Conservation (phyloP, 2,797 vertebrate genomes). For the Zalophus californianus region DNA sequence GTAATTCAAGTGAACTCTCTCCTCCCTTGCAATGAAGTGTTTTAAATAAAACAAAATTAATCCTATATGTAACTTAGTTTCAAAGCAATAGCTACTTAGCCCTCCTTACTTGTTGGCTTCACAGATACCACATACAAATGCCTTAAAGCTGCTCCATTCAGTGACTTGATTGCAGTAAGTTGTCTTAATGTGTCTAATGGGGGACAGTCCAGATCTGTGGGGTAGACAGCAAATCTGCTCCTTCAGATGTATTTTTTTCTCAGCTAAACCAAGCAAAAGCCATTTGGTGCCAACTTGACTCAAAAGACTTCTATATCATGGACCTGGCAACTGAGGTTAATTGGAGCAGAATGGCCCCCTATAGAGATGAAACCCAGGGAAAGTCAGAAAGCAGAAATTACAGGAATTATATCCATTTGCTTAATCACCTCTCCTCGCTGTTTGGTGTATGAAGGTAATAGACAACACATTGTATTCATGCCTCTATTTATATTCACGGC, state of each 20-base stretch:
- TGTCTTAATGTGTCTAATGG: background rate
- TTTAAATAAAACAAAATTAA: background rate
- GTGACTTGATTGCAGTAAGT: background rate
- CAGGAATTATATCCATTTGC: background rate
- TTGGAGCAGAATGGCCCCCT: background rate
- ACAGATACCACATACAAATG: background rate
- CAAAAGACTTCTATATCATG: background rate
- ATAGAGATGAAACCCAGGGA: background rate
- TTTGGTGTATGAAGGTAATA: background rate
- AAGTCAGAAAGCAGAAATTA: conserved; percentile 40
- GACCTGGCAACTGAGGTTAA: background rate
- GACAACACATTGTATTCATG: background rate
- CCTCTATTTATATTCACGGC: background rate
- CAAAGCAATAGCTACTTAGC: background rate
- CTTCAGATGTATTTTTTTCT: background rate
- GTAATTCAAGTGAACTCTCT: background rate
- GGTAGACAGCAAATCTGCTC: background rate
- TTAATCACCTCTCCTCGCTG: background rate
- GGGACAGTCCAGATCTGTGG: background rate
- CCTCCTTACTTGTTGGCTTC: background rate
- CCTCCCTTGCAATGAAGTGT: background rate
- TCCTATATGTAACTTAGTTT: background rate
- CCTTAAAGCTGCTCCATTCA: background rate
- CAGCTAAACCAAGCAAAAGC: background rate
- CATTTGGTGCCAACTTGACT: background rate